Base-by-base conservation (phyloP, 2,888 invertebrate species). In the Electrophaes corylata region DNA sequence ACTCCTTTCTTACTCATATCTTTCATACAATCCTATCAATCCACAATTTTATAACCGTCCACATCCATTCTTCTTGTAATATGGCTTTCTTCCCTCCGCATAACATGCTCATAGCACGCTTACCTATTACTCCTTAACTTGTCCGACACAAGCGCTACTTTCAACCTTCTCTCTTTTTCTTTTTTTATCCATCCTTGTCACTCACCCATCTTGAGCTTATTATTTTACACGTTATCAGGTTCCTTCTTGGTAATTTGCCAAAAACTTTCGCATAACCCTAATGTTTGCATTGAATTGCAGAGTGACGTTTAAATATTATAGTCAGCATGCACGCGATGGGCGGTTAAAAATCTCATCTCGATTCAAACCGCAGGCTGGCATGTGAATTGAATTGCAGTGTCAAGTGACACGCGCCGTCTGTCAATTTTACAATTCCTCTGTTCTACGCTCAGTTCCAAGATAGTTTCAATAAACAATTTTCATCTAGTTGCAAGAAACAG, bases 361-460 rank as follows among this genome's bases (percentile, higher is more conserved):
- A 61, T 66, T 61, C 70, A 60, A 67, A 75, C 79, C 80, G 66
- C 78, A 73, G 70, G 68, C 67, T 75, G 79, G 73, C 79, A 77
- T 75, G 72, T 69, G 75, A 81, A 81, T 80, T 76, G 76, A 82
- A 86, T 86, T 81, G 80, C 77, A 76, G 73, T 79, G 83, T 81
- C 81, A 76, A 71, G 60, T 39, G 26, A 19, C 40, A 40, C 39
- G 29, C 10, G 48, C 16, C 40, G 19, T 49, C 29, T 41, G 39
- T 40, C 40, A 31, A 48, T 46, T 53, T 40, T 20, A 31, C 19
- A 46, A 16, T 20, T 40, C 11, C 14, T 23, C 19, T 45, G 44
- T 52, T 45, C 26, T 19, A 26, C 18, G 18, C 10, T 29, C 1
- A 33, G 12, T 6, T 2, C 19, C 12, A 19, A 16, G 16, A 37